These are phyloP conservation scores for Noctua comes DNA, from an alignment of 2,888 invertebrate species.

Conservation along the genomic window DNA sequence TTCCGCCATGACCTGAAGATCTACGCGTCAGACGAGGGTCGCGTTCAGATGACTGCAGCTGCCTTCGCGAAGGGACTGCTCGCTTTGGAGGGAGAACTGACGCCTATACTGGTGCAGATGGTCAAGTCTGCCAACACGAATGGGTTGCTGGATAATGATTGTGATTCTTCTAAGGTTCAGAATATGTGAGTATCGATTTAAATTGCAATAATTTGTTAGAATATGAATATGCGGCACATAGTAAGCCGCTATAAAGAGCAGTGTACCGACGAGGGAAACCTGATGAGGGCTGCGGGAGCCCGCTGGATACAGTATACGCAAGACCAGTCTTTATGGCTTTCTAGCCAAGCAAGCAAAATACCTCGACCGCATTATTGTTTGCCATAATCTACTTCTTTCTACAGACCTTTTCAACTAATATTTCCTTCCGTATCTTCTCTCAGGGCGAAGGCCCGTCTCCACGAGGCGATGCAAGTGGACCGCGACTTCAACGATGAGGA, in stretches of 20 bases:
- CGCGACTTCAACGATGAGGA: conserved; percentile 96
- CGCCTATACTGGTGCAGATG: conserved; percentile 99
- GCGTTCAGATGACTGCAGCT: conserved; percentile 99
- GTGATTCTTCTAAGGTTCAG: conserved; percentile 98
- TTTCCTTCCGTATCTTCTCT: too few species aligned
- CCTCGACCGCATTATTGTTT: not conserved
- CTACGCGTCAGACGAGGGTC: conserved; percentile 99
- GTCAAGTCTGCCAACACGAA: conserved; percentile 99
- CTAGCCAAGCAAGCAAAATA: not conserved
- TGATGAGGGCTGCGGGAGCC: not conserved
- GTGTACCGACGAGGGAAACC: not conserved
- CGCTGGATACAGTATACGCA: not conserved
- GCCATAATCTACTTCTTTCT: not conserved
- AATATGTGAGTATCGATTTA: conserved; percentile 93
- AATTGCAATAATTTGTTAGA: not conserved
- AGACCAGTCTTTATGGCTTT: not conserved
- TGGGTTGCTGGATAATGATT: conserved; percentile 99
- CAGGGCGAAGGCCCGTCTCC: conserved; percentile 98
- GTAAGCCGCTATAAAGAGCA: not conserved
- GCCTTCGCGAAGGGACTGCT: conserved; percentile 99
- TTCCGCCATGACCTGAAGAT: conserved; percentile 99
- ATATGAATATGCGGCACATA: not conserved
- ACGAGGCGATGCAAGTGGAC: conserved; percentile 97
- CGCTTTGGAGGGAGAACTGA: conserved; percentile 99
- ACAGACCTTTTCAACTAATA: not conserved